Evolutionary conservation across 1,140 invertebrate species (phyloP), one percentile per base, ranked within the genome.

Genomic region (Nautilus pompilius): DNA sequence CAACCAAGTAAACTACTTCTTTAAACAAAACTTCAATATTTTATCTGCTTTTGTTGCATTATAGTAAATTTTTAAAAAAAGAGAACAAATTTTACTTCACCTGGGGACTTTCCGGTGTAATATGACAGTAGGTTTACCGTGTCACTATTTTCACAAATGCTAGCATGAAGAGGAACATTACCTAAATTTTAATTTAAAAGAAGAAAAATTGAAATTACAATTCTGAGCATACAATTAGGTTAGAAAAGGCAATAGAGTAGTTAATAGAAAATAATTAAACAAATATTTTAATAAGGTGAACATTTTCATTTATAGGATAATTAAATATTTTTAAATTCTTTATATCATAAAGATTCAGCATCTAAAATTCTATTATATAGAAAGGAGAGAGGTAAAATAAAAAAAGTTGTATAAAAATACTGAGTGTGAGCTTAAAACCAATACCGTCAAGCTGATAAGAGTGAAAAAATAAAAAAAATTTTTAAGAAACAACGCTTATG

Each of bases 91-190:
- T 46, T 54, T 36, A 24, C 58, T n/a, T 54, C 67, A 79, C 78
- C 72, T 79, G 68, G 41, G 71, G 54, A 66, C 74, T 74, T 13
- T 90, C 82, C 1, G 90, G 88, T 89, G 76, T 45, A 87, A 86
- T 41, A 94, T 82, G 32, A 93, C 89, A 30, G 93, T 85, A 10
- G 93, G 93, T 64, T 88, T 87, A 15, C 93, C 93, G 58, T 84
- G 77, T 95, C 92, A 63, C 88, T 88, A 65, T 88, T 86, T 68
- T 89, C 83, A 5, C 88, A 86, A 70, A 95, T 90, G 53, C 84
- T 80, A 8, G 87, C 79, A 65, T 92, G 85, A 2, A 95, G 82
- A 55, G 93, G 92, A 65, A 96, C 87, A 74, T 89, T 88, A 53
- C 81, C 85, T 86, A 67, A 30, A 80, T 77, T 61, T n/a, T n/a